Conservation (phyloP, 1,140 invertebrate genomes). For the Pseudoatta argentina region DNA sequence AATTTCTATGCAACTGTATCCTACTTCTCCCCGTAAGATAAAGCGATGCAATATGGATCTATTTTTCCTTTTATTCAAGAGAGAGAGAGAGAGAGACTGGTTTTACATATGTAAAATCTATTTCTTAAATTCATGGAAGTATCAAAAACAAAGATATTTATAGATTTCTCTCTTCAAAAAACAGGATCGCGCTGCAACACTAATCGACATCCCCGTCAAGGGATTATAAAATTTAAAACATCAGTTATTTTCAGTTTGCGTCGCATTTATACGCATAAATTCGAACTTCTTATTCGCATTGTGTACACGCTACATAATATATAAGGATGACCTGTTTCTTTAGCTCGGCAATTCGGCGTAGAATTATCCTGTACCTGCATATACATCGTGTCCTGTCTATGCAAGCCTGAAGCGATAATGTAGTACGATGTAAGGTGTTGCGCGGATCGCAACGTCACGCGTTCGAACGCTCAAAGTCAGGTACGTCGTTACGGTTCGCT, state of each 20-base stretch:
- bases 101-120: not conserved
- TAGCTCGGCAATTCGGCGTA: constrained; percentile 23
- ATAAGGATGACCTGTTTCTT: not conserved
- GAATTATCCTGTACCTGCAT: not conserved
- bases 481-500: constrained; percentile 41
- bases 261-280: not conserved
- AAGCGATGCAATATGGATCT: not conserved
- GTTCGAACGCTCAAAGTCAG: constrained; percentile 46
- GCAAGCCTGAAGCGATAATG: constrained; percentile 42
- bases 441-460: constrained; percentile 36
- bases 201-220: not conserved
- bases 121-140: constrained; percentile 4
- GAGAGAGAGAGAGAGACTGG: not conserved
- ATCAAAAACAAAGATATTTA: not conserved
- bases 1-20: constrained; percentile 18
- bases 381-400: not conserved
- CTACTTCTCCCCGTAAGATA: not conserved
- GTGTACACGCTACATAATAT: no score
- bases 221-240: constrained; percentile 11
- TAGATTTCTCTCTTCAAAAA: not conserved
- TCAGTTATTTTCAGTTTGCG: not conserved
- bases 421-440: constrained; percentile 46
- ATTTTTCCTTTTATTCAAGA: constrained; percentile 26
- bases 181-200: not conserved
- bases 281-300: not conserved